Conservation (phyloP, 2,888 invertebrate species). For the Agrotis exclamationis region DNA sequence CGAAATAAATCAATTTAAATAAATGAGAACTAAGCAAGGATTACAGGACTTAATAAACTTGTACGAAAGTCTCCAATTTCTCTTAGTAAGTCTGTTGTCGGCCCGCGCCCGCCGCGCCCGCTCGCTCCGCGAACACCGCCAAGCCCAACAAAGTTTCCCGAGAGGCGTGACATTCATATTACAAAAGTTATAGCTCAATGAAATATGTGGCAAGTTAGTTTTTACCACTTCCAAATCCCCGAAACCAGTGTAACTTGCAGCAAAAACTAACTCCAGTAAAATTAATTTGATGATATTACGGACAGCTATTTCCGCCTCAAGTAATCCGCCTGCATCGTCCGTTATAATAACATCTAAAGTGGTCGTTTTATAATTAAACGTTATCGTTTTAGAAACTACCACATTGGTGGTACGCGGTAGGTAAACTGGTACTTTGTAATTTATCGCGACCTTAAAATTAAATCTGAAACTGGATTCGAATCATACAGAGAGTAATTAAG, state of each 20-base stretch:
- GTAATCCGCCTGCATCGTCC: constrained; percentile 42
- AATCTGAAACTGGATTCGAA: constrained; percentile 63
- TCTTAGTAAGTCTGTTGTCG: constrained; percentile 52
- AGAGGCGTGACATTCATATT: constrained; percentile 72
- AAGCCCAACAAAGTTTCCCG: constrained; percentile 59
- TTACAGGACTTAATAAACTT: constrained; percentile 63
- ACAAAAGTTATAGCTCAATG: constrained; percentile 74
- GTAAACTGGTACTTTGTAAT: constrained; percentile 59
- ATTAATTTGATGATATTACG: constrained; percentile 48
- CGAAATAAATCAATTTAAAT: constrained; percentile 59
- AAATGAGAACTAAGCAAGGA: constrained; percentile 53
- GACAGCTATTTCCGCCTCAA: constrained; percentile 37
- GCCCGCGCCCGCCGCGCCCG: constrained; percentile 31
- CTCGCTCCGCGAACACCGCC: constrained; percentile 40
- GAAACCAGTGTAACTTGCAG: constrained; percentile 45
- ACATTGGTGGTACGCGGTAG: constrained; percentile 48
- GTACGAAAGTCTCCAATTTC: constrained; percentile 59
- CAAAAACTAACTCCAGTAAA: constrained; percentile 54
- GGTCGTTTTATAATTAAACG: constrained; percentile 49
- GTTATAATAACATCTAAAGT: constrained; percentile 38
- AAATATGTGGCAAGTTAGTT: constrained; percentile 74
- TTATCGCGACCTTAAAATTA: constrained; percentile 62
- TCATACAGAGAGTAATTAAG: constrained; percentile 62
- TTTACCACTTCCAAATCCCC: constrained; percentile 67
- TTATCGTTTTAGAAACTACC: constrained; percentile 56